A percentile compares a stretch with the other conserved stretches of the same genome.
Evolutionary conservation across 2,113 vertebrate species (phyloP).

Genomic region (Callipepla californica): DNA sequence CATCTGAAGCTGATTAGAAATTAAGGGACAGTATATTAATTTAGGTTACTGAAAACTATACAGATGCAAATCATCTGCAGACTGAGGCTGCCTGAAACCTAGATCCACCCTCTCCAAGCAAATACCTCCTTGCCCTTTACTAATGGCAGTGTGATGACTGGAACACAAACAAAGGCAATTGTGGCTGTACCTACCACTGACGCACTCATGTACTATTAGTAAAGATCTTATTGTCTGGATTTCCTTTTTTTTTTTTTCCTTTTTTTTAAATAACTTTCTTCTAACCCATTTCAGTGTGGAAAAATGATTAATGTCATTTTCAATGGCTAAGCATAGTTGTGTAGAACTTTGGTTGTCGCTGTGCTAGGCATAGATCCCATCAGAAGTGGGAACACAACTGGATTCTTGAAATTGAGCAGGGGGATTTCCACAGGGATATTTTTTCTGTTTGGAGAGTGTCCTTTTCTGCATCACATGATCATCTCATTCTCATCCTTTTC

Average conservation of each 20-base stretch:
- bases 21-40: not conserved
- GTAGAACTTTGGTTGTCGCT: not conserved
- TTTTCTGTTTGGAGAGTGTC: not conserved
- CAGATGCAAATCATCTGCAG: not conserved
- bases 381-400: not conserved
- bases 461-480: not conserved
- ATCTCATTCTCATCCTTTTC: not conserved
- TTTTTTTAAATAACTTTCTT: not conserved
- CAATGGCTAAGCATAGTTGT: not conserved
- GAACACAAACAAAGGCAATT: not conserved
- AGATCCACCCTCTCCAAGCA: not conserved
- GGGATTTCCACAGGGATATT: not conserved
- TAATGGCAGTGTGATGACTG: not conserved
- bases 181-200: not conserved
- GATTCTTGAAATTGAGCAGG: not conserved
- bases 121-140: not conserved
- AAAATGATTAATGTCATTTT: not conserved
- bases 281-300: not conserved
- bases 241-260: not conserved
- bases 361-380: not conserved
- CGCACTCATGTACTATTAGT: accelerated
- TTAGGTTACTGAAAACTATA: not conserved
- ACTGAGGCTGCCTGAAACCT: accelerated
- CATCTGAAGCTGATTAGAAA: not conserved
- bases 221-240: not conserved